Percentiles rank a stretch among this genome's conserved stretches.
Conservation (phyloP, 2,113 vertebrate species). For the Willisornis vidua region DNA sequence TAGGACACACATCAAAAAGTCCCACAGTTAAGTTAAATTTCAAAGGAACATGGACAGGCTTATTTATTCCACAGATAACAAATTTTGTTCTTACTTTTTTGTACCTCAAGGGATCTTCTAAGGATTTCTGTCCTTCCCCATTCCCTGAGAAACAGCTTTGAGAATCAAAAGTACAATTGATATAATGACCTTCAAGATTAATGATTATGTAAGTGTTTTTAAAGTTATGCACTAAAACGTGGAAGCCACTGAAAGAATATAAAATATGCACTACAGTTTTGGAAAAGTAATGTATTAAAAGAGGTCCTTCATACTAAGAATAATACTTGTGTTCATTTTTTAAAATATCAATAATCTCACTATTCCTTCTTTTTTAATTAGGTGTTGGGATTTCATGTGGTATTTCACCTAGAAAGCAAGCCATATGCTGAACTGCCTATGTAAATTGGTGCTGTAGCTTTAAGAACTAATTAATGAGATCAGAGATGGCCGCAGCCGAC, state of each 20-base stretch:
- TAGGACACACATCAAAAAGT: background rate
- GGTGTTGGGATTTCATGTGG: no score
- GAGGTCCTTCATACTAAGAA: background rate
- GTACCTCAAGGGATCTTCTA: background rate
- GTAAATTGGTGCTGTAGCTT: no score
- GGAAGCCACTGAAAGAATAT: background rate
- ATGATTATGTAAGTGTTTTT: constrained; percentile 1
- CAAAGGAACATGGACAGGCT: background rate
- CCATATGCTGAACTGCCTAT: no score
- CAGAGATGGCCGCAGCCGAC: no score
- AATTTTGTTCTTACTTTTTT: background rate
- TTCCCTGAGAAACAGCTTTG: background rate
- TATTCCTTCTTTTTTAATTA: background rate
- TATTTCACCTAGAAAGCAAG: no score
- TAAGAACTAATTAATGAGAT: no score
- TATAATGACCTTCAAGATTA: constrained; percentile 19
- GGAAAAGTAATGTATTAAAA: background rate
- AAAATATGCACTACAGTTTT: background rate
- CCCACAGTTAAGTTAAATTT: constrained; percentile 10
- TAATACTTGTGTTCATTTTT: background rate
- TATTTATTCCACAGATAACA: constrained; percentile 15
- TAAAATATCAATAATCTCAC: background rate
- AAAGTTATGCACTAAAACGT: constrained; percentile 16
- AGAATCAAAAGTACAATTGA: constrained; percentile 32
- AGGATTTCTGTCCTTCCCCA: background rate